phyloP scores from a whole-genome alignment of 2,113 vertebrate species.

The Mastomys natalensis region DNA sequence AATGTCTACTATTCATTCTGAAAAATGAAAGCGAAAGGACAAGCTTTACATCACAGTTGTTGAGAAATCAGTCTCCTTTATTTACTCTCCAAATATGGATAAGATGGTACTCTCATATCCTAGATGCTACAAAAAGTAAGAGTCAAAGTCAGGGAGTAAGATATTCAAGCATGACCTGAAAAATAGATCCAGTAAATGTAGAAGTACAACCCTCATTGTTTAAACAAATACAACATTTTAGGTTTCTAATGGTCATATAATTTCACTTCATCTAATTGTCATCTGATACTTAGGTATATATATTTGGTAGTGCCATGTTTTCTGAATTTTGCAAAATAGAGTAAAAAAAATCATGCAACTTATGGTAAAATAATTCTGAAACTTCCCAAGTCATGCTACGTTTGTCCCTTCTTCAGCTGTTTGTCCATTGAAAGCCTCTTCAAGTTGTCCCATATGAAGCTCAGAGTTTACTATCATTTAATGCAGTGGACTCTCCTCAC shows the following conservation, averaged over 20 bases:
- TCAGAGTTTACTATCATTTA: background rate
- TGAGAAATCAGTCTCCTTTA: background rate
- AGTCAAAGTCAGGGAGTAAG: background rate
- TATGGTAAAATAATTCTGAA: background rate
- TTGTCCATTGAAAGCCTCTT: background rate
- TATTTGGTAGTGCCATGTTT: background rate
- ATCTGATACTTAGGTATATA: background rate
- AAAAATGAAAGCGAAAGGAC: background rate
- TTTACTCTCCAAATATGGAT: background rate
- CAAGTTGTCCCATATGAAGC: background rate
- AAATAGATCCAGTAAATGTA: background rate
- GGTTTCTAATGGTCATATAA: background rate
- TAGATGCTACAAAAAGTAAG: background rate
- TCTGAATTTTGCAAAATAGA: background rate
- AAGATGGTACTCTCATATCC: background rate
- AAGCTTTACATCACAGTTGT: background rate
- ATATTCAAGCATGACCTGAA: background rate
- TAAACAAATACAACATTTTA: background rate
- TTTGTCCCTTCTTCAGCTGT: background rate
- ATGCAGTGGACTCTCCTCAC: background rate
- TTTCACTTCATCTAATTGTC: background rate
- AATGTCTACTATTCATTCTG: background rate
- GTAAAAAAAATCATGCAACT: background rate
- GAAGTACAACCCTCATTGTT: background rate
- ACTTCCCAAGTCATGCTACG: background rate